Evolutionary conservation across 2,113 vertebrate genomes (phyloP), one percentile per base, ranked within the genome.

Genomic region (Microcebus tavaratra): DNA sequence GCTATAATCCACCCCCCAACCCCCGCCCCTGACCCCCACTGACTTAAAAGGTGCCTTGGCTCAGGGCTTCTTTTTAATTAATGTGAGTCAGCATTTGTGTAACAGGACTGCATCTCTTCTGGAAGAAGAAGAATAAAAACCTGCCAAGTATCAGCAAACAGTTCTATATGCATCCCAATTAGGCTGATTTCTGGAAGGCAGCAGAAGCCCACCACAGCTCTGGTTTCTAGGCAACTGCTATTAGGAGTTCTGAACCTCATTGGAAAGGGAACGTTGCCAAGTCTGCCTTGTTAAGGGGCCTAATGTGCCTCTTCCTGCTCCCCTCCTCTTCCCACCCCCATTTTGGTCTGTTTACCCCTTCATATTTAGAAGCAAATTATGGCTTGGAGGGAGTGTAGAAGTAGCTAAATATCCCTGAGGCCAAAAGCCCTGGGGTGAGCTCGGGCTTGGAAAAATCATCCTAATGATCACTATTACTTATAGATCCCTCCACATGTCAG

Each of bases 211-310:
- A 53, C 86, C 7, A 0, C 5, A 4, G 91, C 89, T 87, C 91
- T 5, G 6, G 97, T 97, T 97, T 94, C 98, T 84, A 98, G 93
- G 97, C 98, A 98, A 97, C 93, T 63, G 95, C 83, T 29, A 18
- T 61, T 48, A 83, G 67, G 94, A 86, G 96, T 65, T 39, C 68
- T 65, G 91, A 68, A 72, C 88, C 79, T 90, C 61, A 0, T 0
- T 17, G 67, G 86, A 53, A 86, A 90, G 67, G 83, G 55, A 68
- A 21, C 65, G 29, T 14, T 17, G 65, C 88, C 50, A 59, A 48
- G 79, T 42, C 68, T 78, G 90, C 57, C 93, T 90, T 25, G 91
- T 55, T 84, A 65, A 34, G 21, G 42, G 91, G 63, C 45, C 73
- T 36, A 3, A 79, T 13, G 39, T 2, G n/a, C 81, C 68, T 67